Base-by-base conservation (phyloP, 2,797 vertebrate species). In the Petrocephalus schoutedeni region DNA sequence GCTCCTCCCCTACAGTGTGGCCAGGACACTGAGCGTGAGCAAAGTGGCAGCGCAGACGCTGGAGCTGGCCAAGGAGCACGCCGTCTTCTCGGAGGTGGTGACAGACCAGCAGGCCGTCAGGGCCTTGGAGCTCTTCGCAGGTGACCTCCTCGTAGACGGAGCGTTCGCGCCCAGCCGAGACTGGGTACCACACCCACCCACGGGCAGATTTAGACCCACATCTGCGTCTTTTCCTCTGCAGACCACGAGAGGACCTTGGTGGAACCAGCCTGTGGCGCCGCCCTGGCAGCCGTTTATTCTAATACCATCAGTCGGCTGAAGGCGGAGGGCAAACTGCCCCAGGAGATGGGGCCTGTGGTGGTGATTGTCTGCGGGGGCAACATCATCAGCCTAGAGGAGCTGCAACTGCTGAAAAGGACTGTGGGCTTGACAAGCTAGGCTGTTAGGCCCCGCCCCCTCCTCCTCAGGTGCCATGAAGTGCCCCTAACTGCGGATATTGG, bases 241-340 rank as follows among this genome's bases (percentile, higher is more conserved):
- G 98, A 98, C 0, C 97, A 98, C 0, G 97, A 98, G 92, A 95
- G 97, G 93, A 91, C 97, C 91, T 91, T 98, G 92, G 98, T 98
- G 92, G 95, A 98, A 90, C 95, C 97, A 0, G 96, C 97, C 19
- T 98, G 98, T 0, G 97, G 97, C 0, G 97, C 98, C 0, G 93
- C 96, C 4, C 94, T 98, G 92, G 96, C 97, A 0, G 93, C 96
- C 0, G 91, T 98, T 16, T 98, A 98, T 94, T 94, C 95, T 0
- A 95, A 94, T 87, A 83, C 95, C 57, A 93, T 98, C 90, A 93
- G 91, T 88, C 93, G 80, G 91, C 95, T 98, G 89, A 97, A 96
- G 94, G 86, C 85, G 0, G 93, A 98, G 89, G 95, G 95, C 28
- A 94, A 88, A 89, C 94, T 98, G 91, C 86, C 23, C 0, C 2